Evolutionary conservation across 1,140 invertebrate species (phyloP).

Genomic region (Megalopta genalis): DNA sequence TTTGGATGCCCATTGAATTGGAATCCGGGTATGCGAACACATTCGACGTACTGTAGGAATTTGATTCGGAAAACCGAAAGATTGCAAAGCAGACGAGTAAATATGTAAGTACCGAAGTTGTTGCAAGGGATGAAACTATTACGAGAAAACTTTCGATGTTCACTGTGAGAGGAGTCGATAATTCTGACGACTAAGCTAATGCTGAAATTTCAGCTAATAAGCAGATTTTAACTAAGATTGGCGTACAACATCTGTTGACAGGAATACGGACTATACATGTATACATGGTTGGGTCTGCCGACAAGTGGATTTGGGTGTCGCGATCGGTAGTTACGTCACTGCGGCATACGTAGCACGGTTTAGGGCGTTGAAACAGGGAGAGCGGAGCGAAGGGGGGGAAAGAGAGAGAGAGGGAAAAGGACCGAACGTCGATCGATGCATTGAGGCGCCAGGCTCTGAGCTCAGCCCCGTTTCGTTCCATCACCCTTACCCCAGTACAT

Average conservation of each 20-base stretch:
- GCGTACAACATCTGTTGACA: neutral
- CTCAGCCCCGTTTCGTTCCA: slow-evolving; percentile 53
- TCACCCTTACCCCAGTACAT: slow-evolving; percentile 47
- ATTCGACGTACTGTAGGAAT: too few relatives aligned
- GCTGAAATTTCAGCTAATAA: neutral
- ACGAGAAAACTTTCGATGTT: too few relatives aligned
- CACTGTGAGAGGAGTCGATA: too few relatives aligned
- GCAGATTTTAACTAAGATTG: neutral
- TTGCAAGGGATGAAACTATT: too few relatives aligned
- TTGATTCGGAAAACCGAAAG: too few relatives aligned
- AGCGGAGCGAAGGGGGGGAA: slow-evolving; percentile 13
- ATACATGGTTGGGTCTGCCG: neutral
- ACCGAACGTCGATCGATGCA: slow-evolving; percentile 71
- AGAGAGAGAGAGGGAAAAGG: slow-evolving; percentile 17
- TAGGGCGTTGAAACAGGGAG: slow-evolving; percentile 38
- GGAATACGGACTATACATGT: too few relatives aligned
- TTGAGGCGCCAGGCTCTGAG: slow-evolving; percentile 73
- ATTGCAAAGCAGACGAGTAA: too few relatives aligned
- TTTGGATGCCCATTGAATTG: too few relatives aligned
- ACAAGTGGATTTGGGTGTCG: neutral
- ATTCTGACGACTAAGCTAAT: too few relatives aligned
- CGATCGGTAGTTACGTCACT: slow-evolving; percentile 27
- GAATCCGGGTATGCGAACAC: too few relatives aligned
- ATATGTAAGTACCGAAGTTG: too few relatives aligned
- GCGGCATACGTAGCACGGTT: slow-evolving; percentile 23